A percentile compares a stretch with the other conserved stretches of the same genome.
These are phyloP conservation scores for Blastobasis lacticolella DNA, from an alignment of 2,888 invertebrate genomes.

Conservation along the genomic window DNA sequence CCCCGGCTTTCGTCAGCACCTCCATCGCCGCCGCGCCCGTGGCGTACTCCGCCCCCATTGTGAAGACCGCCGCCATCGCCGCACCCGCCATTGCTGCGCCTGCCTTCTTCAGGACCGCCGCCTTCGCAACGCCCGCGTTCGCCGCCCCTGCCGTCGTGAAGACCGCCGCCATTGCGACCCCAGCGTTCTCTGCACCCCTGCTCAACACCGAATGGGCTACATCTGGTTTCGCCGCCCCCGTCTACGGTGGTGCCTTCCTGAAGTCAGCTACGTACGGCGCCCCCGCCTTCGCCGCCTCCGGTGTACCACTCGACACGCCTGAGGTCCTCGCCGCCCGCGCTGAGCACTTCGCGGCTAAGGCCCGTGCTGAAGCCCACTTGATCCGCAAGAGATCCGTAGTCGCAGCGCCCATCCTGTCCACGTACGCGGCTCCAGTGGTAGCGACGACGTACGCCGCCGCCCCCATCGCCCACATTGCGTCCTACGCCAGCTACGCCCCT, in stretches of 20 bases:
- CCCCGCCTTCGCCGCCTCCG: constrained; percentile 28
- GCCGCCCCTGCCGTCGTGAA: constrained; percentile 12
- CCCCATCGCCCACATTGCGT: constrained; percentile 35
- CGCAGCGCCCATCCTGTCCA: constrained; percentile 35
- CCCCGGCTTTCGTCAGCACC: constrained; percentile 11
- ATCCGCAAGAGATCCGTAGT: constrained; percentile 56
- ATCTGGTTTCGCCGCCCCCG: constrained; percentile 7
- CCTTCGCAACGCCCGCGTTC: constrained; percentile 26
- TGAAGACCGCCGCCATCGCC: constrained; percentile 4
- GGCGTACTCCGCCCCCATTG: constrained; percentile 8
- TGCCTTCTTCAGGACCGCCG: constrained; percentile 7
- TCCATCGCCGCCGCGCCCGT: constrained; percentile 22
- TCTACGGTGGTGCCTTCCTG: not conserved
- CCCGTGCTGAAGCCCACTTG: constrained; percentile 43
- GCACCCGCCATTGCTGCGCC: constrained; percentile 13
- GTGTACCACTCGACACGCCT: constrained; percentile 50
- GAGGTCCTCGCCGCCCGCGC: constrained; percentile 57
- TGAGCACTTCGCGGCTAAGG: constrained; percentile 55
- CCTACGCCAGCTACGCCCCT: constrained; percentile 28
- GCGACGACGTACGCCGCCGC: constrained; percentile 35
- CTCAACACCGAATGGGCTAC: constrained; percentile 7
- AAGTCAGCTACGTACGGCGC: not conserved
- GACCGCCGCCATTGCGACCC: not conserved
- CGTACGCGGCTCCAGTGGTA: constrained; percentile 31
- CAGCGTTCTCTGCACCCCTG: constrained; percentile 19